Evolutionary conservation across 1,140 invertebrate genomes (phyloP), one percentile per base, ranked within the genome.

Genomic region (Eulimnadia texana): DNA sequence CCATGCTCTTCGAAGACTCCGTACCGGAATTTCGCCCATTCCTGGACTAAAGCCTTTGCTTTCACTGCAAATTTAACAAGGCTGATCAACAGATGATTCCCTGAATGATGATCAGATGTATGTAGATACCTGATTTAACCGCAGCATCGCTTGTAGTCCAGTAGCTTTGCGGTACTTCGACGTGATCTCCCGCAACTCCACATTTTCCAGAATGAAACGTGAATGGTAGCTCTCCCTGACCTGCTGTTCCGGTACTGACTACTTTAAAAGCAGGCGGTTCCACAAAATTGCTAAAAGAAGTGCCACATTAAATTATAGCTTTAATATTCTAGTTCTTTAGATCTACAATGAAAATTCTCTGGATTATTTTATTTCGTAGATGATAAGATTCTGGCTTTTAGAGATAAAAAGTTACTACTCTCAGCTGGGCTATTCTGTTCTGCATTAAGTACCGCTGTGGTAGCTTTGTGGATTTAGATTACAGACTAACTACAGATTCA

Each of bases 1-100:
- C 73, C 71, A 61, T 73, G 72, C 66, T 77, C 76, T 59, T 76
- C 72, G 64, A 75, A 77, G 13, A 76, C 72, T 0, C 76, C 76
- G 66, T 73, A 77, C 2, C 76, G 70, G 53, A 74, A 73, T 58
- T 75, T 72, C 0, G 73, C 73, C 73, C 74, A 77, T 64, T 77
- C 72, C 57, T 76, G 73, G 19, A 75, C 71, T 19, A 77, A 62
- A 29, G 70, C 68, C 52, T 71, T 71, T 54, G 66, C 74, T 76
- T 66, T 20, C 13, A 57, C 55, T 57, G 3, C 16, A 53, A 25
- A 42, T 29, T 28, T n/a, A 2, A 55, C 6, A 55, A 55, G 20
- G 3, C 19, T 24, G 16, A 11, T 25, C 11, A 22, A 22, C 16
- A 22, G 3, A 11, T 55, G n/a, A n/a, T 23, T 16, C 20, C 22